These are phyloP conservation scores for Melanotus villosus DNA, from an alignment of 2,888 invertebrate genomes.

Conservation along the genomic window DNA sequence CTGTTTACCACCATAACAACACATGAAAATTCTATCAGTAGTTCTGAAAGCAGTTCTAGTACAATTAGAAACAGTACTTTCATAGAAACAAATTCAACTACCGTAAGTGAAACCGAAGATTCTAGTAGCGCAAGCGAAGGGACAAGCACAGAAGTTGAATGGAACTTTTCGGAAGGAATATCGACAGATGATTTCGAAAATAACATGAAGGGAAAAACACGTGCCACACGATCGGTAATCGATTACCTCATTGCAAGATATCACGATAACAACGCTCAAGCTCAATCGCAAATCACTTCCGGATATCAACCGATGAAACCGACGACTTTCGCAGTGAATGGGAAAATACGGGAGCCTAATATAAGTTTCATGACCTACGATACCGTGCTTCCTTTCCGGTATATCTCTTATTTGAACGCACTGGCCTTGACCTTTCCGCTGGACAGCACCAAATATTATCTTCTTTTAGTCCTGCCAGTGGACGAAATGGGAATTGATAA, in stretches of 20 bases:
- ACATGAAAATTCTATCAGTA: too few relatives aligned
- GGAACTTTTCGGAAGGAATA: background rate
- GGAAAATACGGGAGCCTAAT: constrained; percentile 67
- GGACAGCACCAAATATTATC: constrained; percentile 84
- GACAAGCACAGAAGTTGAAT: background rate
- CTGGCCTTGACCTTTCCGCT: constrained; percentile 83
- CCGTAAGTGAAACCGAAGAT: too few relatives aligned
- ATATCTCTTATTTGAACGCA: constrained; percentile 80
- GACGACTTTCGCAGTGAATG: constrained; percentile 66
- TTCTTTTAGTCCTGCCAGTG: constrained; percentile 81
- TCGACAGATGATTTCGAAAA: background rate
- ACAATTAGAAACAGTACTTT: too few relatives aligned
- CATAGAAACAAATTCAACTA: too few relatives aligned
- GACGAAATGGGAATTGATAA: constrained; percentile 74
- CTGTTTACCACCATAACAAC: too few relatives aligned
- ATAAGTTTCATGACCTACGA: constrained; percentile 83
- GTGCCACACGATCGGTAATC: constrained; percentile 59
- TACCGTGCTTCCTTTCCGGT: constrained; percentile 82
- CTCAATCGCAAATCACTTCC: background rate
- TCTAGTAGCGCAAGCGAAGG: too few relatives aligned
- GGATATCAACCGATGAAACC: constrained; percentile 56
- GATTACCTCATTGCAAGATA: constrained; percentile 65
- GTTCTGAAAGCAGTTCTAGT: too few relatives aligned
- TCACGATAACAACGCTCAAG: constrained; percentile 43
- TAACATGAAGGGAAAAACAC: background rate